These are phyloP conservation scores for Stictonetta naevosa DNA, from an alignment of 2,113 vertebrate species.

Conservation along the genomic window DNA sequence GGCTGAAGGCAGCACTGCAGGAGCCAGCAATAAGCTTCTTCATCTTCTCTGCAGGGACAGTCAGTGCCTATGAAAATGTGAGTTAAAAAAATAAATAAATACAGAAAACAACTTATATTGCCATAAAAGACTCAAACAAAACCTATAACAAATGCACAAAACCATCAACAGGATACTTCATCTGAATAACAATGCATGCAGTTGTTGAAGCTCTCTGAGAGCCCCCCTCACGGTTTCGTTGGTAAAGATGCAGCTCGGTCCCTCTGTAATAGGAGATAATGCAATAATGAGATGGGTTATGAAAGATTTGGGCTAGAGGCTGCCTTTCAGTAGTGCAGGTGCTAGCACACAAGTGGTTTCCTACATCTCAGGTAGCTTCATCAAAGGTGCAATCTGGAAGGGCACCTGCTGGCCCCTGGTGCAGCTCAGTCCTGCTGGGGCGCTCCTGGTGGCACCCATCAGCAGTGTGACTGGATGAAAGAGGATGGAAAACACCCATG, in stretches of 20 bases:
- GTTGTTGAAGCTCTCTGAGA: not conserved
- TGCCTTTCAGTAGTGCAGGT: not conserved
- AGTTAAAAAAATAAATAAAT: not conserved
- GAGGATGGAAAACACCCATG: not conserved
- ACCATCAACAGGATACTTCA: not conserved
- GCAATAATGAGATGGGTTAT: not conserved
- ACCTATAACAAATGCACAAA: not conserved
- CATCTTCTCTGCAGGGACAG: not conserved
- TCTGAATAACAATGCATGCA: not conserved
- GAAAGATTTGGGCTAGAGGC: not conserved
- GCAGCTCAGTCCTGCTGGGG: not conserved
- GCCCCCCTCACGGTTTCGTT: not conserved
- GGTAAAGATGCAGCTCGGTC: not conserved
- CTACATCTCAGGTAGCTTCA: rapidly evolving
- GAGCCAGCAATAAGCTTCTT: not conserved
- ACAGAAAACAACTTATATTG: not conserved
- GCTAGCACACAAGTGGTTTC: not conserved
- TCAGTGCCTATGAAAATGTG: not conserved
- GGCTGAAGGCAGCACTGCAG: not conserved
- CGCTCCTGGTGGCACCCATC: not conserved
- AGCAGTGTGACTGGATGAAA: not conserved
- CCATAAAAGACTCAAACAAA: not conserved
- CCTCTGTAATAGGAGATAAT: not conserved
- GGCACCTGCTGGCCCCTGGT: not conserved
- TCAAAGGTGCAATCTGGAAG: not conserved